Conservation (phyloP, 2,888 invertebrate species). For the Trissolcus japonicus region DNA sequence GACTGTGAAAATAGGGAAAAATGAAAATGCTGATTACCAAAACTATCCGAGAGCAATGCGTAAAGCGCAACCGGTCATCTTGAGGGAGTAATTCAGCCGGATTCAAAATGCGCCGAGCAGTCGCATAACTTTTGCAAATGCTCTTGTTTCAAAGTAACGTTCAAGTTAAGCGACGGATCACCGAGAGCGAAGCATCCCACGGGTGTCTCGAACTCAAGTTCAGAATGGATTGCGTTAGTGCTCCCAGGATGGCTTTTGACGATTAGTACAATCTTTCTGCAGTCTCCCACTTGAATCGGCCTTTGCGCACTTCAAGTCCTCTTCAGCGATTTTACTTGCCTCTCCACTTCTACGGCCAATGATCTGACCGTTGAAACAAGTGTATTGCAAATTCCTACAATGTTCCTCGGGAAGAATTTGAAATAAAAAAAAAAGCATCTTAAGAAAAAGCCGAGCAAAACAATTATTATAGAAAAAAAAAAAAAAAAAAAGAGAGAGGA, state of each 20-base stretch:
- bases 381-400: too few species aligned
- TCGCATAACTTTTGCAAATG: constrained; percentile 64
- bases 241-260: constrained; percentile 67
- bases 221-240: constrained; percentile 68
- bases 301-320: constrained; percentile 48
- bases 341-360: neutral
- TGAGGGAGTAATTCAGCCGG: constrained; percentile 60
- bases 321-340: too few species aligned
- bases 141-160: constrained; percentile 64
- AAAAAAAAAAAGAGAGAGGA: too few species aligned
- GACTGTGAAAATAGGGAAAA: neutral
- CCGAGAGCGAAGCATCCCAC: constrained; percentile 66
- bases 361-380: neutral
- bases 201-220: constrained; percentile 62
- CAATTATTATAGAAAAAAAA: too few species aligned
- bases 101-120: constrained; percentile 37
- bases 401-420: too few species aligned
- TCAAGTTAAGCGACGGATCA: constrained; percentile 69
- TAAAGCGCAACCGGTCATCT: constrained; percentile 51
- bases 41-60: neutral
- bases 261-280: constrained; percentile 66
- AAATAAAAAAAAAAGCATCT: too few species aligned
- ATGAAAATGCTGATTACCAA: neutral
- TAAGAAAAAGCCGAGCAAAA: too few species aligned
- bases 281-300: constrained; percentile 46